Percentiles rank a stretch among this genome's conserved stretches.
These are phyloP conservation scores for Drosophila mettleri DNA, from an alignment of 2,888 invertebrate species.

Conservation along the genomic window DNA sequence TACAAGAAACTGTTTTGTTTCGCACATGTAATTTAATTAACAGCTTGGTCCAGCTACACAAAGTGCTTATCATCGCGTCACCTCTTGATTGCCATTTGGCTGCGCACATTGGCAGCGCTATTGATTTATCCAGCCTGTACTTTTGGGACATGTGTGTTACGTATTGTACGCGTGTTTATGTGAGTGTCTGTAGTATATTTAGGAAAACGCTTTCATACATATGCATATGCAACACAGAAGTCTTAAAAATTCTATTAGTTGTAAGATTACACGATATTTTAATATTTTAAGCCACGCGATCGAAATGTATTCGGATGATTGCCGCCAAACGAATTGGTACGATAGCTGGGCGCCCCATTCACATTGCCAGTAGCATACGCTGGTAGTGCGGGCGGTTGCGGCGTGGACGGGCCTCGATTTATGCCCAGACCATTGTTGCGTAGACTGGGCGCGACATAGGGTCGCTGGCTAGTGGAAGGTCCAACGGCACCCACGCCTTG, in stretches of 20 bases:
- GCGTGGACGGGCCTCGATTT: constrained; percentile 60
- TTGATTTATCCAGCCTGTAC: constrained; percentile 56
- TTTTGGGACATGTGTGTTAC: constrained; percentile 17
- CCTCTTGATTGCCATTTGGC: constrained; percentile 21
- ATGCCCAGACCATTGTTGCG: constrained; percentile 77
- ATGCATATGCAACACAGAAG: constrained; percentile 32
- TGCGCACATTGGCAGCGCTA: constrained; percentile 23
- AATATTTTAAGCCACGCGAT: constrained; percentile 84
- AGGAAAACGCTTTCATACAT: constrained; percentile 56
- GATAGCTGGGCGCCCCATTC: constrained; percentile 59
- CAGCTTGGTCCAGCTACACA: constrained; percentile 8
- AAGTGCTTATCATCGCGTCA: constrained; percentile 23
- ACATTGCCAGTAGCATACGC: constrained; percentile 25
- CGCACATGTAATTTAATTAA: constrained; percentile 20
- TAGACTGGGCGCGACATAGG: constrained; percentile 83
- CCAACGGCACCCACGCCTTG: constrained; percentile 22
- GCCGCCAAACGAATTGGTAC: constrained; percentile 53
- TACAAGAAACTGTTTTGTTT: constrained; percentile 1
- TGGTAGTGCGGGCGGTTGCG: constrained; percentile 24
- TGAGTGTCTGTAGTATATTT: constrained; percentile 38
- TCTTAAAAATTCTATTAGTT: constrained; percentile 39
- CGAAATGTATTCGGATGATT: constrained; percentile 73
- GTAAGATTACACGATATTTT: constrained; percentile 40
- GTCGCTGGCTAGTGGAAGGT: constrained; percentile 82
- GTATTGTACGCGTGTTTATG: constrained; percentile 18